A percentile compares a stretch with the other conserved stretches of the same genome.
Conservation (phyloP, 92 coral and sea anemone genomes). For the Bergia puertoricense region DNA sequence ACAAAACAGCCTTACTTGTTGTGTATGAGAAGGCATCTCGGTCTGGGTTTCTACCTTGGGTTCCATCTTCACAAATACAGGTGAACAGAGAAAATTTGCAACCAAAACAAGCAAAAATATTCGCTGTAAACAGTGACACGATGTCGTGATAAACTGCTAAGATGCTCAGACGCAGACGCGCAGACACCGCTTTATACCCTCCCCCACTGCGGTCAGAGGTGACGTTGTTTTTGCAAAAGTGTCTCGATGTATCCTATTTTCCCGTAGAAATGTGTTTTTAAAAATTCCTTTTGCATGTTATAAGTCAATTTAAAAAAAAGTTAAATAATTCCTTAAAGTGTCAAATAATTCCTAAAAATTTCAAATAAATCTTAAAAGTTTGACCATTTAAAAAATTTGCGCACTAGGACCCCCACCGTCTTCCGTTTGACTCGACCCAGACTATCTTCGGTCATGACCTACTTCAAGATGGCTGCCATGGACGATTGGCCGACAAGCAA, state of each 20-base stretch:
- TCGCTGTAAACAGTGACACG: too few relatives aligned
- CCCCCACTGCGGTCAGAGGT: too few relatives aligned
- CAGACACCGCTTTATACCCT: too few relatives aligned
- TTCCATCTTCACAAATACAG: neutral
- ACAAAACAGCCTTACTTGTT: constrained; percentile 14
- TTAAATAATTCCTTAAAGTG: neutral
- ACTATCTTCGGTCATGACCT: neutral
- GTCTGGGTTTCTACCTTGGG: constrained; percentile 17
- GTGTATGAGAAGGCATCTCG: neutral
- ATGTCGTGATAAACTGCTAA: too few relatives aligned
- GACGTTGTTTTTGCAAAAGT: too few relatives aligned
- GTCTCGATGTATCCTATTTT: too few relatives aligned
- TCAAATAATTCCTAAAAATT: neutral
- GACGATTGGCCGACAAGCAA: neutral
- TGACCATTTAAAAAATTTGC: neutral
- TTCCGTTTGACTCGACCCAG: constrained; percentile 14
- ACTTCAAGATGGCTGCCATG: constrained; percentile 28
- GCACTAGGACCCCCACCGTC: neutral
- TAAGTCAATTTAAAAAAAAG: too few relatives aligned
- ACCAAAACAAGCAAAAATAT: too few relatives aligned
- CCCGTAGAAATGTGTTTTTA: too few relatives aligned
- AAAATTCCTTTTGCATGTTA: too few relatives aligned
- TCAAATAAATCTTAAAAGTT: neutral
- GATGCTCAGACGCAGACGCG: too few relatives aligned
- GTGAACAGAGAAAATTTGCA: too few relatives aligned